Evolutionary conservation across 2,113 vertebrate genomes (phyloP), one percentile per base, ranked within the genome.

Genomic region (Microcebus tavaratra): DNA sequence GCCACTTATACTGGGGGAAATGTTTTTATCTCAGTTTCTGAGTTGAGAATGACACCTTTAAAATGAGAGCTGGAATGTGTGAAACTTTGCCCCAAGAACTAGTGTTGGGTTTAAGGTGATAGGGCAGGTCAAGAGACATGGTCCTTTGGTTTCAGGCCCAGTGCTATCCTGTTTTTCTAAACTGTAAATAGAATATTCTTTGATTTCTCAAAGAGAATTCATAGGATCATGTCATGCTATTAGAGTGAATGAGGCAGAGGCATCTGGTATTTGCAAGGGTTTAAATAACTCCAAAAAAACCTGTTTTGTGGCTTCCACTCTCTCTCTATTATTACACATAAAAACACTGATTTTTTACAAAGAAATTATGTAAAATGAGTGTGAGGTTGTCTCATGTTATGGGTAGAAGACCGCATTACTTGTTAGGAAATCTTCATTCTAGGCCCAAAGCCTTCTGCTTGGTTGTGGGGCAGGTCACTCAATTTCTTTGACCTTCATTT

Each of bases 21-120:
- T 96, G 86, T 94, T 97, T 97, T 97, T 94, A 87, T 96, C 80
- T 97, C 68, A 87, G 78, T 86, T 97, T n/a, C 86, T 76, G 61
- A 87, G 73, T 79, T 96, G 89, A 96, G 50, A 97, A 50, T 29
- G 63, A 84, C 79, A 91, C 79, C 73, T 96, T 94, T 59, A 89
- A 97, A 83, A 89, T 89, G 90, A 96, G 85, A 97, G 81, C 36
- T 72, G 53, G 34, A 36, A 68, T 63, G 57, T 95, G 68, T 97
- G 50, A 92, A 97, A 88, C 15, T 91, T 70, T 83, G 90, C 18
- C 88, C 72, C 55, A n/a, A 50, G 55, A 96, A 78, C n/a, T 85
- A 36, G 42, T 82, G 15, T 21, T 94, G 76, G 29, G 18, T 53
- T 96, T 57, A 29, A 80, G 65, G 36, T 45, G 12, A 88, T 81